phyloP scores from a whole-genome alignment of 2,797 vertebrate genomes.

The Acrossocheilus fasciatus region DNA sequence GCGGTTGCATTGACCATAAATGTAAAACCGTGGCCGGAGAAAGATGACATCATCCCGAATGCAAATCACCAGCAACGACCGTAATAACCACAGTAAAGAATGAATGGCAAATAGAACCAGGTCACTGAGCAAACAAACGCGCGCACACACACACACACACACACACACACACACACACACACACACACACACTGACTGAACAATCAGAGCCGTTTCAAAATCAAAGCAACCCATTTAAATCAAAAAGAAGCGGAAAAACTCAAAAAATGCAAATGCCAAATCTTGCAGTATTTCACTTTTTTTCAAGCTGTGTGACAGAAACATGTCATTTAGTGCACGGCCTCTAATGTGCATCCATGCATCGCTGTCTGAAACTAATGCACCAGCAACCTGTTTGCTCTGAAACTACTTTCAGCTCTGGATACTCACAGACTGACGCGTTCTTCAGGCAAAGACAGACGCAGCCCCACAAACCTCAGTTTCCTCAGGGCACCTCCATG shows the following conservation, averaged over 20 bases:
- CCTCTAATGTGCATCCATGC: slow-evolving; percentile 10
- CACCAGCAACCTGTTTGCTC: slow-evolving; percentile 53
- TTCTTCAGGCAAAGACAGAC: slow-evolving; percentile 11
- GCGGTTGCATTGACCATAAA: slow-evolving; percentile 14
- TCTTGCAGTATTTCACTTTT: neutral
- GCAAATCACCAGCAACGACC: slow-evolving; percentile 3
- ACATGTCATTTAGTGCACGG: neutral
- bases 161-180: neutral
- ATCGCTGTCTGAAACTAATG: slow-evolving; percentile 27
- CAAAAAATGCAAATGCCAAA: neutral
- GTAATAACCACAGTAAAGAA: slow-evolving; percentile 40
- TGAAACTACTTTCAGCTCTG: slow-evolving; percentile 36
- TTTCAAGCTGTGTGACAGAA: neutral
- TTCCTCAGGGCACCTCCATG: slow-evolving; percentile 43
- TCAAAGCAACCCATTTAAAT: neutral
- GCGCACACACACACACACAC: neutral
- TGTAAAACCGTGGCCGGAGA: slow-evolving; percentile 24
- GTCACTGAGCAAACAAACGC: slow-evolving; percentile 23
- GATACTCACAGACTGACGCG: slow-evolving; percentile 51
- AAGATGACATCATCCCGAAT: slow-evolving; percentile 51
- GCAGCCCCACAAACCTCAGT: slow-evolving; percentile 22
- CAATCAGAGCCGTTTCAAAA: neutral
- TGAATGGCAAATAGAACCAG: slow-evolving; percentile 43
- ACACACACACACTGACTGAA: neutral
- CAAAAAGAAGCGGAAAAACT: neutral